A percentile compares a stretch with the other conserved stretches of the same genome.
phyloP scores from a whole-genome alignment of 2,888 invertebrate species.

The Scelioninae gen. 1 region DNA sequence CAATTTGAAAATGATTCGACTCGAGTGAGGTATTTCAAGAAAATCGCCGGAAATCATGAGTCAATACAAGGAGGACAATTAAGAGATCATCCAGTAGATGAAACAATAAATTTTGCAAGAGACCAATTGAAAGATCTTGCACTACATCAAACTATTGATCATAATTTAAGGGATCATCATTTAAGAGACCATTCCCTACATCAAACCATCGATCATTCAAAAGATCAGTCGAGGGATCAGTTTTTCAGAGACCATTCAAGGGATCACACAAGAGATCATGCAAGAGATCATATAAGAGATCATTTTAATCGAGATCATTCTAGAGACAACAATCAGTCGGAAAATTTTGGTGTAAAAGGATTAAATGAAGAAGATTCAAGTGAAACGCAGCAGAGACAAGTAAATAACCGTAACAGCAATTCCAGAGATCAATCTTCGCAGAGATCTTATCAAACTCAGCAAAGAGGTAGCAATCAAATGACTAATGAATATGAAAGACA shows the following conservation, averaged over 20 bases:
- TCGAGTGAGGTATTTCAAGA: conserved; percentile 75
- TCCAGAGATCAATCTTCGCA: background rate
- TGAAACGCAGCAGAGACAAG: conserved; percentile 10
- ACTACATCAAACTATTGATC: background rate
- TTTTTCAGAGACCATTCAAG: conserved; percentile 3
- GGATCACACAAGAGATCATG: background rate
- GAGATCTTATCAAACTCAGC: background rate
- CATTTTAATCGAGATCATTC: background rate
- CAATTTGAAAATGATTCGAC: conserved; percentile 73
- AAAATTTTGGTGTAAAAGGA: conserved; percentile 51
- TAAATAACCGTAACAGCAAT: background rate
- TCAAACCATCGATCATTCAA: background rate
- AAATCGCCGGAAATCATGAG: conserved; percentile 48
- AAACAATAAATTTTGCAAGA: background rate
- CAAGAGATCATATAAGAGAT: conserved; percentile 1
- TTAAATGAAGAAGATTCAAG: conserved; percentile 3
- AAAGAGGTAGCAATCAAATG: conserved; percentile 3
- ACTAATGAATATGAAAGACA: conserved; percentile 36
- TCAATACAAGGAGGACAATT: background rate
- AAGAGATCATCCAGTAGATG: background rate
- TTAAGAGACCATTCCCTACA: background rate
- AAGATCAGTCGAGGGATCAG: background rate
- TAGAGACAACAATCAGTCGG: conserved; percentile 7
- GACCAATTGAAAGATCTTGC: background rate
- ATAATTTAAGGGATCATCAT: background rate